Conservation (phyloP, 2,797 vertebrate genomes). For the Telmatherina bonti region DNA sequence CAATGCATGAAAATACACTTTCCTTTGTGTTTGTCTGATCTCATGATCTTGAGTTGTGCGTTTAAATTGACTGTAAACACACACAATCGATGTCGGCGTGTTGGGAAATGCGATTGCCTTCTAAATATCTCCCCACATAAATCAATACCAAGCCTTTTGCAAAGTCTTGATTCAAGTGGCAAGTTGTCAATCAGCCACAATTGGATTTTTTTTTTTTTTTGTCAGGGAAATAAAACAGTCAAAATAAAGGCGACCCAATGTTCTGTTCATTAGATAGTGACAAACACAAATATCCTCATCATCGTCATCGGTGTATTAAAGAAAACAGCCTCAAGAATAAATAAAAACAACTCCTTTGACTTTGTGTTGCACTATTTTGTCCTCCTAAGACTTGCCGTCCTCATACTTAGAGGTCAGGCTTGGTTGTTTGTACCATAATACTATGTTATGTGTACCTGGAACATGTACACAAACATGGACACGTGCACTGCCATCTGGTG, state of each 20-base stretch:
- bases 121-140: conserved; percentile 43
- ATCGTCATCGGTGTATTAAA: too few species aligned
- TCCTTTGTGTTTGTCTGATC: neutral
- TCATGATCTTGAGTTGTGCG: neutral
- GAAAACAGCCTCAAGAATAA: too few species aligned
- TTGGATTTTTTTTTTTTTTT: conserved; percentile 36
- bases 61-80: conserved; percentile 24
- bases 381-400: too few species aligned
- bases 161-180: conserved; percentile 35
- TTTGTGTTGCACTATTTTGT: too few species aligned
- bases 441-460: too few species aligned
- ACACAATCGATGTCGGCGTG: conserved; percentile 32
- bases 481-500: too few species aligned
- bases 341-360: too few species aligned
- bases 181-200: conserved; percentile 43
- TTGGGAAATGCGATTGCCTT: conserved; percentile 38
- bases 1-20: neutral
- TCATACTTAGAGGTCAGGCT: too few species aligned
- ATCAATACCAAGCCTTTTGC: conserved; percentile 56
- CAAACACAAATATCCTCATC: too few species aligned
- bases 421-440: too few species aligned
- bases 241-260: neutral
- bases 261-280: neutral
- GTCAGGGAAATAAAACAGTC: conserved; percentile 8
- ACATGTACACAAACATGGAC: too few species aligned